Conservation (phyloP, 2,797 vertebrate genomes). For the Spinus olivaceus region DNA sequence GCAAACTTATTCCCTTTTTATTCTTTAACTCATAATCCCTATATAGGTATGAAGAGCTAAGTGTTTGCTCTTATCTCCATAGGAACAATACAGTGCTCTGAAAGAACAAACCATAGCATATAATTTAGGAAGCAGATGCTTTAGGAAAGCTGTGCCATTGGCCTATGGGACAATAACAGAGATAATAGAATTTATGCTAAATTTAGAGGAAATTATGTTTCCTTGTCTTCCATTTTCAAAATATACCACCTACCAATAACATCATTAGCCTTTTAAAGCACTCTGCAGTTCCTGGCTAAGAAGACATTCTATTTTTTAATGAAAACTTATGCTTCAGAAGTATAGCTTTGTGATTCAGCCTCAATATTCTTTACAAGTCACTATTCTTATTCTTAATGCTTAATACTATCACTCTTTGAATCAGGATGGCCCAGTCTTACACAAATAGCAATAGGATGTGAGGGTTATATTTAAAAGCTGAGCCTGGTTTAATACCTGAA, state of each 20-base stretch:
- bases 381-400: not conserved
- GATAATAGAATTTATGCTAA: constrained; percentile 32
- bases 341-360: not conserved
- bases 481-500: not conserved
- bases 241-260: constrained; percentile 16
- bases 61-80: not conserved
- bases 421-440: not conserved
- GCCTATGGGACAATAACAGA: not conserved
- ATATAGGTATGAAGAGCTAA: not conserved
- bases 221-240: constrained; percentile 3
- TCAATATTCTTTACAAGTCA: not conserved
- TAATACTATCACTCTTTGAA: not conserved
- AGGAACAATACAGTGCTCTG: constrained; percentile 15
- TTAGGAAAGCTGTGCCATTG: not conserved
- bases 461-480: not conserved
- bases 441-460: not conserved
- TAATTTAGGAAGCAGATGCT: constrained; percentile 36
- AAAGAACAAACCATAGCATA: not conserved
- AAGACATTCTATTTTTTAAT: not conserved
- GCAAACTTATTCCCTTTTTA: not conserved
- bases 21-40: not conserved
- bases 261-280: not conserved
- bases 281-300: not conserved
- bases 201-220: constrained; percentile 43
- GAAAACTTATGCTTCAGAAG: constrained; percentile 12